These are phyloP conservation scores for Callipepla squamata DNA, from an alignment of 2,113 vertebrate genomes.

Conservation along the genomic window DNA sequence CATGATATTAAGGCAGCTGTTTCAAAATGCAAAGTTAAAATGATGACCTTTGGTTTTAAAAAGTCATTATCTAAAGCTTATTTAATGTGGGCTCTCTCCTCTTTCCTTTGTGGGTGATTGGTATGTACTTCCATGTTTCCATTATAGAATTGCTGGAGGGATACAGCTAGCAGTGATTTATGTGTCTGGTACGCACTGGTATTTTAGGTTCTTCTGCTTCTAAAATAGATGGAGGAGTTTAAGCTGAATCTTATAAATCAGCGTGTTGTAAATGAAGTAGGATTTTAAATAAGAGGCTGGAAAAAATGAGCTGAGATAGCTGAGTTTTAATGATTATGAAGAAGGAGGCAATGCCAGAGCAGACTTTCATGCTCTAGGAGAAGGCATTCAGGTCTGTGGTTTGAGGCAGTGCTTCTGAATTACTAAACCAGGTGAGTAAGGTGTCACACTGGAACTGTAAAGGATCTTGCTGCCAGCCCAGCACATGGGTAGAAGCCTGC, in stretches of 20 bases:
- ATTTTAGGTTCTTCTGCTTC: slow-evolving; percentile 25
- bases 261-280: slow-evolving; percentile 8
- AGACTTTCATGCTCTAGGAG: neutral
- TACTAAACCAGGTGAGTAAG: neutral
- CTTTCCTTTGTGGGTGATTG: slow-evolving; percentile 14
- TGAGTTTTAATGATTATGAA: neutral
- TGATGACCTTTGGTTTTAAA: slow-evolving; percentile 9
- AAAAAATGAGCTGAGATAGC: slow-evolving; percentile 11
- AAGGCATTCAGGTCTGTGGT: neutral
- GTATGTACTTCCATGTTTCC: slow-evolving; percentile 23
- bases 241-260: slow-evolving; percentile 54
- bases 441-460: neutral
- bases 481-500: neutral
- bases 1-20: neutral
- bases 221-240: slow-evolving; percentile 44
- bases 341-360: neutral
- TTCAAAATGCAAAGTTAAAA: neutral
- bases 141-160: slow-evolving; percentile 44
- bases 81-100: neutral
- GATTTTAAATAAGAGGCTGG: slow-evolving; percentile 34
- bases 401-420: neutral
- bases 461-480: neutral
- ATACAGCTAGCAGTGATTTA: slow-evolving; percentile 19
- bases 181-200: neutral
- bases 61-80: neutral